Conservation (phyloP, 2,797 vertebrate species). For the Lepilemur septentrionalis region DNA sequence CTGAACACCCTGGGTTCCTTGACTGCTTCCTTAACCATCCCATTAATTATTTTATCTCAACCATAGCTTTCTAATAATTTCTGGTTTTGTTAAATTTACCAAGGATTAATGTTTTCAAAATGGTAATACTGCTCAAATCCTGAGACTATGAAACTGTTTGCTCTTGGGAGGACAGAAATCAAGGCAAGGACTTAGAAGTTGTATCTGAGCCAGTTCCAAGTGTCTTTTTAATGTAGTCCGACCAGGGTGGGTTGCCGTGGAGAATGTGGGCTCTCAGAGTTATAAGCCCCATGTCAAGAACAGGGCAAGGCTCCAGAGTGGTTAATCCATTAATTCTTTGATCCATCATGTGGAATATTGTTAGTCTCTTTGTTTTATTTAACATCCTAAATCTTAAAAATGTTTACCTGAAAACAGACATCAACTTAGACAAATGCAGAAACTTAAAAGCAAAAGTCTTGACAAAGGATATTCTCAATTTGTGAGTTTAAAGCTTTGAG, state of each 20-base stretch:
- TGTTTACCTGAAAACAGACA: background rate
- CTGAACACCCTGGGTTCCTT: accelerated
- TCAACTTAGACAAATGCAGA: background rate
- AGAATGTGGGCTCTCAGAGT: background rate
- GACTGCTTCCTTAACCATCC: background rate
- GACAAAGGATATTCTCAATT: background rate
- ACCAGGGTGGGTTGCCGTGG: no score
- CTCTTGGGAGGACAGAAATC: background rate
- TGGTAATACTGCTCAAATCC: background rate
- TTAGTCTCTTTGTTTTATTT: background rate
- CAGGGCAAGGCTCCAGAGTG: accelerated
- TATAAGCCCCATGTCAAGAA: background rate
- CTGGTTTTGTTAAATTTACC: background rate
- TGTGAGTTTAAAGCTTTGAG: background rate
- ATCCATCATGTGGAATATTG: background rate
- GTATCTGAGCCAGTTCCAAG: background rate
- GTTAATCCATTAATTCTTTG: background rate
- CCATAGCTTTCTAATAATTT: background rate
- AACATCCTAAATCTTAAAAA: background rate
- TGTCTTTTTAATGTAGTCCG: no score
- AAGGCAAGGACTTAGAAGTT: background rate
- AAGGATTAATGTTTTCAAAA: background rate
- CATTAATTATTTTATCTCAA: background rate
- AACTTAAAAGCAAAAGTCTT: background rate
- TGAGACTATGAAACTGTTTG: background rate